Percentiles rank a stretch among this genome's conserved stretches.
These are phyloP conservation scores for Odontamblyopus lacepedii DNA, from an alignment of 2,797 vertebrate genomes.

Conservation along the genomic window DNA sequence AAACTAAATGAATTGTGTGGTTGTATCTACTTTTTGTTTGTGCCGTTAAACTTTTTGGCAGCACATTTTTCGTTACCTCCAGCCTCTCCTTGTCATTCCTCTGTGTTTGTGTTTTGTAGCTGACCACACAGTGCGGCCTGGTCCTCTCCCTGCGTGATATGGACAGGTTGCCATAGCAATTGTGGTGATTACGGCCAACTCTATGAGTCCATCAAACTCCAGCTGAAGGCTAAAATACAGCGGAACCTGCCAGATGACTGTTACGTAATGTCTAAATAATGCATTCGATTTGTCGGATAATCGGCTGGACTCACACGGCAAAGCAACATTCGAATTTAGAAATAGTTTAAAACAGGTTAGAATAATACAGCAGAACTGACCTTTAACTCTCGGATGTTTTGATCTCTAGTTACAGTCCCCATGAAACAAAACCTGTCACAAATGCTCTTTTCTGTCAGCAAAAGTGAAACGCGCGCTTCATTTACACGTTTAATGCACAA, in stretches of 20 bases:
- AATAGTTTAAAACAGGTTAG: neutral
- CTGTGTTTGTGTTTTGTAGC: neutral
- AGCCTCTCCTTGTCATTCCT: slow-evolving; percentile 2
- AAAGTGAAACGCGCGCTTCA: no score
- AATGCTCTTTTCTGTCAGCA: no score
- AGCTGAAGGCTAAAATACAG: slow-evolving; percentile 35
- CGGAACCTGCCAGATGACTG: slow-evolving; percentile 42
- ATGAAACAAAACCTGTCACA: no score
- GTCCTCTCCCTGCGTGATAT: slow-evolving; percentile 32
- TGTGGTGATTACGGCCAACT: slow-evolving; percentile 27
- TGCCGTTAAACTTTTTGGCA: slow-evolving; percentile 4
- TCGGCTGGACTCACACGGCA: neutral
- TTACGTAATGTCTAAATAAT: slow-evolving; percentile 38
- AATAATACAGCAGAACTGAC: no score
- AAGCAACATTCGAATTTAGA: neutral
- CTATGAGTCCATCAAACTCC: slow-evolving; percentile 23
- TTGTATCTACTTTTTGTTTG: neutral
- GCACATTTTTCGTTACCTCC: slow-evolving; percentile 4
- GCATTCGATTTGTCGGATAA: slow-evolving; percentile 7
- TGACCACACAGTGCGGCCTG: slow-evolving; percentile 17
- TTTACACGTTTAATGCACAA: no score
- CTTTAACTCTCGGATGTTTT: neutral
- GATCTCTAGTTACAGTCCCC: no score
- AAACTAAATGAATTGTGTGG: no score
- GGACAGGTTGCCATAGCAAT: slow-evolving; percentile 41